Evolutionary conservation across 2,797 vertebrate species (phyloP).

Genomic region (Melanotaenia nigrans): DNA sequence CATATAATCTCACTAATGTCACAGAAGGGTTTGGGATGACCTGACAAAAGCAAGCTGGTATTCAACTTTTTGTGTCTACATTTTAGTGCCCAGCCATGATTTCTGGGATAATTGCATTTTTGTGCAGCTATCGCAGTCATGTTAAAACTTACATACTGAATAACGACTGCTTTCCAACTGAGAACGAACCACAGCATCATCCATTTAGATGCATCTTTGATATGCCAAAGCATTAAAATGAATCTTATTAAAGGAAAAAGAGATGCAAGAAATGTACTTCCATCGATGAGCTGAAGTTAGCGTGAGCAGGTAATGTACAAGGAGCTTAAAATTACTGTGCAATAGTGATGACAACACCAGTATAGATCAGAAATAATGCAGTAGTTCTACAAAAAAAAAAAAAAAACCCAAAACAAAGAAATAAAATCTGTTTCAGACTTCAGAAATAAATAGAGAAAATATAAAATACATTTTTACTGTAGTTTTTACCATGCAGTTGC

Average conservation of each 20-base stretch:
- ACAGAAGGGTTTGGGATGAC: constrained; percentile 13
- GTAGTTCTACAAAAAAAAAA: constrained; percentile 13
- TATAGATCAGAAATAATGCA: constrained; percentile 5
- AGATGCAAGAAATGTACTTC: constrained; percentile 6
- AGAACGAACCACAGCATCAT: constrained; percentile 40
- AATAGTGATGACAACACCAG: constrained; percentile 6
- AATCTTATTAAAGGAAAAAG: constrained; percentile 18
- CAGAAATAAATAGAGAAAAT: constrained; percentile 24
- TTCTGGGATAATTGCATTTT: constrained; percentile 49
- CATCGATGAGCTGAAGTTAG: constrained; percentile 14
- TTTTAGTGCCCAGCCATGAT: background rate
- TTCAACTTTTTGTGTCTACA: background rate
- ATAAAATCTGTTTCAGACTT: background rate
- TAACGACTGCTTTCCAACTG: constrained; percentile 45
- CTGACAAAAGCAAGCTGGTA: constrained; percentile 1
- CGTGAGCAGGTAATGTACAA: constrained; percentile 15
- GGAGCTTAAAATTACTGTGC: constrained; percentile 15
- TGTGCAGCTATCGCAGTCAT: constrained; percentile 70
- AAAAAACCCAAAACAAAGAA: background rate
- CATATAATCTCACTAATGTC: constrained; percentile 9
- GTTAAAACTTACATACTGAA: constrained; percentile 68
- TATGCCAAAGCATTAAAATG: constrained; percentile 28
- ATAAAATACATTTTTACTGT: constrained; percentile 23
- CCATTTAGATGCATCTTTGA: background rate
- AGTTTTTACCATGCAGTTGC: constrained; percentile 59